Evolutionary conservation across 2,797 vertebrate species (phyloP), one percentile per base, ranked within the genome.

Genomic region (Dendrocincla fuliginosa): DNA sequence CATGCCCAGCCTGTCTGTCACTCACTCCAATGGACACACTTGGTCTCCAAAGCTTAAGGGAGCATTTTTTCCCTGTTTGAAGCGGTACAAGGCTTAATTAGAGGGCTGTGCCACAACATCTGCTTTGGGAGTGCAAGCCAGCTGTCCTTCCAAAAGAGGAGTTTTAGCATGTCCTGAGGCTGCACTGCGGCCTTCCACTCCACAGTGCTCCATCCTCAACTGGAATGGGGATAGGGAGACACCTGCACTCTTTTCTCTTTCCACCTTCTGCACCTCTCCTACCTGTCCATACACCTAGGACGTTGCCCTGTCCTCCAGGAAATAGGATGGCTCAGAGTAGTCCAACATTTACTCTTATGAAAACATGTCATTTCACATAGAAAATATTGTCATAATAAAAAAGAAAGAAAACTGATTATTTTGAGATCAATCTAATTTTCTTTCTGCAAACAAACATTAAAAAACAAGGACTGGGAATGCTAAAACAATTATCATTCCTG

Each of bases 401-500:
- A 13, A 80, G 47, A 82, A 78, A 63, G 42, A 82, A 79, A 94
- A 33, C 6, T 1, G 42, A 64, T 89, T 86, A 14, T 55, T 73
- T 69, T 53, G 41, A 71, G 42, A 70, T 47, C 15, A 53, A 84
- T 70, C 69, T 37, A 22, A 63, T 89, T 87, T 89, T 87, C 49
- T 50, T 87, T 55, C 67, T 53, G 46, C 25, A 73, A 91, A 67
- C 39, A 81, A 84, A 76, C 69, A 76, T 69, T 55, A 47, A 91
- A 89, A 92, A 71, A 13, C 1, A 27, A 69, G 27, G 37, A 28
- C 3, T 7, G 25, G 41, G 70, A 90, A 79, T n/a, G 24, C 56
- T 65, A 81, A 78, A 91, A 25, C 44, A 88, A 75, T 63, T 89
- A 35, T 82, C 14, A 76, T 82, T 87, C 85, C 80, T 77, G 52